These are phyloP conservation scores for Crambe crambe DNA, from an alignment of 37 sponge, comb jelly and placozoan species.

Conservation along the genomic window DNA sequence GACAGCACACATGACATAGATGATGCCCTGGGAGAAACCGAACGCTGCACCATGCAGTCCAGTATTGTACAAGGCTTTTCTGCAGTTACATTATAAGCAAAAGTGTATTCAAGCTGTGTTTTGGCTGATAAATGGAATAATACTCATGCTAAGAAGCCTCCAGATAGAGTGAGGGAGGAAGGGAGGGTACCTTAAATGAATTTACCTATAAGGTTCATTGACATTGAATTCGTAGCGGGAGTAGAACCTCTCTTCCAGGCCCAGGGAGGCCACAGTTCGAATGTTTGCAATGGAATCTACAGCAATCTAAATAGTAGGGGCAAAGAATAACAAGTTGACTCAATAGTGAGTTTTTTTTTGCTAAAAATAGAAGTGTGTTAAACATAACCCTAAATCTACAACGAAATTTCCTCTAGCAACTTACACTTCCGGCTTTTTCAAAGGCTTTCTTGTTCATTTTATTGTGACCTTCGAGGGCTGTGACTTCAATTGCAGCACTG, in stretches of 20 bases:
- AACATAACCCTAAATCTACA: not conserved
- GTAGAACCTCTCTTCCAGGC: conserved; percentile 52
- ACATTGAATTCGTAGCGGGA: conserved; percentile 13
- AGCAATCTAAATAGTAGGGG: conserved; percentile 40
- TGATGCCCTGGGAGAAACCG: conserved; percentile 60
- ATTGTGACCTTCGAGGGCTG: conserved; percentile 45
- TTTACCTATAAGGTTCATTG: conserved; percentile 44
- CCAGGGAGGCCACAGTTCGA: conserved; percentile 73
- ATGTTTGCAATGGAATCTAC: conserved; percentile 81
- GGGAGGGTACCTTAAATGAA: too few species aligned
- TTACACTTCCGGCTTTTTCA: conserved; percentile 79
- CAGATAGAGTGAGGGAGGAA: too few species aligned
- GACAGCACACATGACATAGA: conserved; percentile 52
- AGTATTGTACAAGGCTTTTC: conserved; percentile 23
- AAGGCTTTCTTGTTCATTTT: conserved; percentile 54
- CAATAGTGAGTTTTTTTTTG: too few species aligned
- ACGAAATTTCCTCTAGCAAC: not conserved
- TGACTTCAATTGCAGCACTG: conserved; percentile 36
- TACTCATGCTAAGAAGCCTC: too few species aligned
- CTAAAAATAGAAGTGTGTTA: not conserved
- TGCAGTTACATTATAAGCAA: conserved; percentile 5
- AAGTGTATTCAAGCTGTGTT: too few species aligned
- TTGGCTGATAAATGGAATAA: too few species aligned
- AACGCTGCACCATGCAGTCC: conserved; percentile 50
- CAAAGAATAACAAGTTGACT: too few species aligned